phyloP scores from a whole-genome alignment of 35 echinoderm and acorn worm species.

The Ptychodera flava region DNA sequence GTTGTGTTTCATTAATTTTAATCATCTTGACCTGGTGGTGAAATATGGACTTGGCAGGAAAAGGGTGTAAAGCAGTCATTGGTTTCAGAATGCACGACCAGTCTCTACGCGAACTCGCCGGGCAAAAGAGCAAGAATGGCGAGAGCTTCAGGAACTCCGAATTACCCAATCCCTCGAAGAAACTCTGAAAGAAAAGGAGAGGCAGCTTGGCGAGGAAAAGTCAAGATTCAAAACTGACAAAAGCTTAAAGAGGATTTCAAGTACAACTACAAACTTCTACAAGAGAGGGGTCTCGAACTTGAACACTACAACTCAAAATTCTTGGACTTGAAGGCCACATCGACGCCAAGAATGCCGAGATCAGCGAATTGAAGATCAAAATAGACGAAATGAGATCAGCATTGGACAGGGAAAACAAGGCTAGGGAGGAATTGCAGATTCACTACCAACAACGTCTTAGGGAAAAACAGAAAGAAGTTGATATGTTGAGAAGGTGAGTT shows the following conservation, averaged over 20 bases:
- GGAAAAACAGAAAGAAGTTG: slow-evolving; percentile 59
- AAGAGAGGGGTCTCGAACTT: slow-evolving; percentile 79
- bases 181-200: slow-evolving; percentile 56
- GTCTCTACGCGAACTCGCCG: no score
- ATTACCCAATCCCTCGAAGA: slow-evolving; percentile 53
- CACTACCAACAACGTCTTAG: slow-evolving; percentile 74
- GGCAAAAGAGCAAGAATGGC: slow-evolving; percentile 79
- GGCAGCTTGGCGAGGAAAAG: slow-evolving; percentile 34
- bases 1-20: no score
- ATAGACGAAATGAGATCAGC: slow-evolving; percentile 65
- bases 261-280: slow-evolving; percentile 75
- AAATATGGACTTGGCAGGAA: no score
- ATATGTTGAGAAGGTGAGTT: slow-evolving; percentile 69
- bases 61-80: no score
- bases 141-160: slow-evolving; percentile 41
- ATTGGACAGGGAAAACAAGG: slow-evolving; percentile 23
- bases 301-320: slow-evolving; percentile 59
- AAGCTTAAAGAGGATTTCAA: slow-evolving; percentile 95
- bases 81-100: no score
- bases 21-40: no score
- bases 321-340: slow-evolving; percentile 16
- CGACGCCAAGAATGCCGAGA: slow-evolving; percentile 26
- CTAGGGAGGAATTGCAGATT: slow-evolving; percentile 57
- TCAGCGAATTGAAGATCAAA: slow-evolving; percentile 68
- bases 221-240: slow-evolving; percentile 40